These are phyloP conservation scores for Planococcus citri DNA, from an alignment of 1,140 invertebrate species.

Conservation along the genomic window DNA sequence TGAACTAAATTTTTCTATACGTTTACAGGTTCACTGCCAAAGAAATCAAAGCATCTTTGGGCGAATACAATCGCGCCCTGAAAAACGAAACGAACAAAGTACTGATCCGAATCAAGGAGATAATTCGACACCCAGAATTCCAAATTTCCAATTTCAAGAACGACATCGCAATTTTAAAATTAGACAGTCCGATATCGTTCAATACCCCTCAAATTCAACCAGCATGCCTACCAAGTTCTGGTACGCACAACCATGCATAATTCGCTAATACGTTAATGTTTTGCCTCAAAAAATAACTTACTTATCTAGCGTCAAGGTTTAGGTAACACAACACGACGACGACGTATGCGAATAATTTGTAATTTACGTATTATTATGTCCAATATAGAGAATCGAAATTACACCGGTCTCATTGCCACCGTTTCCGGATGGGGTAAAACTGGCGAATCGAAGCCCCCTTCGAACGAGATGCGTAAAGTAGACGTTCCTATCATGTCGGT, in stretches of 20 bases:
- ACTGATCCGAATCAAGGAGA: conserved; percentile 51
- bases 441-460: conserved; percentile 46
- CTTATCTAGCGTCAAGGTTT: too few relatives aligned
- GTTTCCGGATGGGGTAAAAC: conserved; percentile 65
- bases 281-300: too few relatives aligned
- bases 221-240: conserved; percentile 52
- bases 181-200: conserved; percentile 49
- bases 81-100: conserved; percentile 45
- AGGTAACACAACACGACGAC: too few relatives aligned
- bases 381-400: conserved; percentile 38
- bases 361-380: too few relatives aligned
- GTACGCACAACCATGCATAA: conserved; percentile 31
- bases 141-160: conserved; percentile 75
- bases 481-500: conserved; percentile 43
- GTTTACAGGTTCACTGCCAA: conserved; percentile 48
- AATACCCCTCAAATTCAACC: conserved; percentile 43
- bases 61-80: conserved; percentile 66
- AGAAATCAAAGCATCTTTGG: conserved; percentile 41
- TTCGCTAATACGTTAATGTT: neutral
- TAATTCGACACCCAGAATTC: conserved; percentile 56
- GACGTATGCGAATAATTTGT: too few relatives aligned
- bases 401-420: conserved; percentile 48
- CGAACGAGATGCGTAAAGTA: conserved; percentile 43
- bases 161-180: conserved; percentile 63
- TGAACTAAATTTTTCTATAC: too few relatives aligned